A percentile compares a stretch with the other conserved stretches of the same genome.
Evolutionary conservation across 2,113 vertebrate species (phyloP).

Genomic region (Monopterus albus): DNA sequence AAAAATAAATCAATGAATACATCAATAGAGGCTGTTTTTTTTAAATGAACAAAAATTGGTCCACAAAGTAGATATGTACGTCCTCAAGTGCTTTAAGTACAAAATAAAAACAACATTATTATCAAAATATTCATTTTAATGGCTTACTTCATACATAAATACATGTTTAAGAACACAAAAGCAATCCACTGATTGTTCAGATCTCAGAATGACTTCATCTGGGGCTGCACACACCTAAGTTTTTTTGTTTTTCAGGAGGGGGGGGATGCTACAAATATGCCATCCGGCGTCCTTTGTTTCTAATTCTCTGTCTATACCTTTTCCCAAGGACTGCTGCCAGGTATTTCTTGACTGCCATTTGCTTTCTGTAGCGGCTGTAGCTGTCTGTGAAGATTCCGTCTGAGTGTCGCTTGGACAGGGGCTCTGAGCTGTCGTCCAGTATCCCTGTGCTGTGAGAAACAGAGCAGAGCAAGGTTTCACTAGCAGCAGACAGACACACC

Average conservation of each 20-base stretch:
- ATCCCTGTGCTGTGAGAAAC: slow-evolving; percentile 78
- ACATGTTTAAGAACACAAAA: slow-evolving; percentile 97
- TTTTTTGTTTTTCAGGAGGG: slow-evolving; percentile 36
- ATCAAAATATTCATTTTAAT: slow-evolving; percentile 99
- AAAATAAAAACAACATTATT: slow-evolving; percentile 98
- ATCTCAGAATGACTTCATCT: slow-evolving; percentile 90
- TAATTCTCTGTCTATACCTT: slow-evolving; percentile 99
- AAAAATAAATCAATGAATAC: slow-evolving; percentile 83
- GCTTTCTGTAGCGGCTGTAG: slow-evolving; percentile 99
- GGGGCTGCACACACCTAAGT: slow-evolving; percentile 84
- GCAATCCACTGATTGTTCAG: slow-evolving; percentile 89
- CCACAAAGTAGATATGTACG: slow-evolving; percentile 94
- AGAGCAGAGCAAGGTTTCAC: slow-evolving; percentile 41
- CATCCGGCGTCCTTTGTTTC: slow-evolving; percentile 98
- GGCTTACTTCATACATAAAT: slow-evolving; percentile 99
- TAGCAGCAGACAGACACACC: slow-evolving; percentile 8
- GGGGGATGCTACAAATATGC: slow-evolving; percentile 92
- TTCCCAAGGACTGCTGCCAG: slow-evolving; percentile 98
- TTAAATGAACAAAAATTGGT: slow-evolving; percentile 87
- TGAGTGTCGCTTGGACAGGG: slow-evolving; percentile 95
- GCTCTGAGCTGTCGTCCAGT: slow-evolving; percentile 88
- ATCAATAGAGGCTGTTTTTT: slow-evolving; percentile 83
- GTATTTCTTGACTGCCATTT: slow-evolving; percentile 99
- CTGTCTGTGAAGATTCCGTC: slow-evolving; percentile 99
- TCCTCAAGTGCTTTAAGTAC: slow-evolving; percentile 96